Conservation (phyloP, 2,113 vertebrate species). For the Corythoichthys haematopterus region DNA sequence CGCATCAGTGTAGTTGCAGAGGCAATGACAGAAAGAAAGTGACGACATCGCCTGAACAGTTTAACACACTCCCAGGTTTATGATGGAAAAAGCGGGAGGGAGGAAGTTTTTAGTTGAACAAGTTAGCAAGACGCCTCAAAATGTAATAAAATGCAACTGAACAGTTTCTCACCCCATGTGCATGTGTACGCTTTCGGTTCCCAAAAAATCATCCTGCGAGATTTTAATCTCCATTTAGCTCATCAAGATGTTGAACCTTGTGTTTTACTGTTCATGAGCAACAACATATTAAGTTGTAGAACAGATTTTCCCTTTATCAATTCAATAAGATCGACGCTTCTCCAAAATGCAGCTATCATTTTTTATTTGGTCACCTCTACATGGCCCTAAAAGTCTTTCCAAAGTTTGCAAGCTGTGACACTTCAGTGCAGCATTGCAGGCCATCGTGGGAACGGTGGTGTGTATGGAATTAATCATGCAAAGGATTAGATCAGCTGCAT, state of each 20-base stretch:
- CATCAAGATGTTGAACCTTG: background rate
- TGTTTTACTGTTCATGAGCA: too few species aligned
- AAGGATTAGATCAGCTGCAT: conserved; percentile 8
- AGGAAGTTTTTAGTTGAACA: background rate
- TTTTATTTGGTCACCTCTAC: too few species aligned
- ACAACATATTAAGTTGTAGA: too few species aligned
- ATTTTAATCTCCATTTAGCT: background rate
- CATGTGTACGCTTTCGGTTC: background rate
- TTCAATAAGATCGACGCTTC: too few species aligned
- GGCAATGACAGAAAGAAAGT: conserved; percentile 31
- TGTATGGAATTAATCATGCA: conserved; percentile 7
- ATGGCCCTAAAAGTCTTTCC: too few species aligned
- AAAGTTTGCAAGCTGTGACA: background rate
- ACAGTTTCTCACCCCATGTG: too few species aligned
- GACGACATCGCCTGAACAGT: conserved; percentile 14
- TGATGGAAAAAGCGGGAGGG: background rate
- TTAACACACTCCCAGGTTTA: conserved; percentile 13
- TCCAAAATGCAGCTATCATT: too few species aligned
- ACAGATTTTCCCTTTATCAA: too few species aligned
- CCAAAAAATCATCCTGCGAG: background rate
- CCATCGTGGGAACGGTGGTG: background rate
- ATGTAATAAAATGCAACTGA: background rate
- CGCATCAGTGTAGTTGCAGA: conserved; percentile 47
- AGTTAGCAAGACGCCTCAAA: background rate
- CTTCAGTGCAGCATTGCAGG: background rate